Percentiles rank a stretch among this genome's conserved stretches.
Conservation (phyloP, 2,888 invertebrate genomes). For the Polietes domitor region DNA sequence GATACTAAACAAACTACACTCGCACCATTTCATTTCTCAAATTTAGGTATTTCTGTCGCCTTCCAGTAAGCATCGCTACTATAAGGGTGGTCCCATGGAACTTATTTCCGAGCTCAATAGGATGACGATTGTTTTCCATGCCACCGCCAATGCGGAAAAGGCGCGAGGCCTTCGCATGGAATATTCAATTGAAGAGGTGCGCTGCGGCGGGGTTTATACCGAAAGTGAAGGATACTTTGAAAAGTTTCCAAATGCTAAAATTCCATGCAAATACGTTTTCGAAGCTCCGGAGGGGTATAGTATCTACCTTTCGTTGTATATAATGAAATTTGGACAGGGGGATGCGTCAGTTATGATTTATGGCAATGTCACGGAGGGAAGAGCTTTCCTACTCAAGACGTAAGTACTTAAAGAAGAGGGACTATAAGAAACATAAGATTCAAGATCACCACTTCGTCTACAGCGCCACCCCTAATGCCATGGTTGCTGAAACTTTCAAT, state of each 20-base stretch:
- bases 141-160: slow-evolving; percentile 82
- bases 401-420: no score
- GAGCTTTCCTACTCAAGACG: slow-evolving; percentile 68
- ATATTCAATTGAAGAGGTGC: slow-evolving; percentile 84
- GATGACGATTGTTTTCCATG: slow-evolving; percentile 86
- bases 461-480: neutral
- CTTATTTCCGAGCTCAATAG: slow-evolving; percentile 87
- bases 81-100: slow-evolving; percentile 78
- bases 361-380: slow-evolving; percentile 61
- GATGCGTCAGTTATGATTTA: slow-evolving; percentile 57
- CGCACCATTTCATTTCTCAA: neutral
- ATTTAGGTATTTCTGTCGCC: slow-evolving; percentile 70
- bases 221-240: slow-evolving; percentile 72
- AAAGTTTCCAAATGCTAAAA: neutral
- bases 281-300: slow-evolving; percentile 84
- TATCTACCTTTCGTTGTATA: slow-evolving; percentile 73
- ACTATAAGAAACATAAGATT: no score
- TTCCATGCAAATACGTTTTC: slow-evolving; percentile 82
- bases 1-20: no score
- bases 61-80: slow-evolving; percentile 69
- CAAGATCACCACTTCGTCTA: neutral
- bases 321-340: no score
- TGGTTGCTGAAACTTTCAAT: slow-evolving; percentile 45
- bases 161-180: slow-evolving; percentile 87
- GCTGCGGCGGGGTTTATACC: slow-evolving; percentile 88